Evolutionary conservation across 1,140 invertebrate species (phyloP), one percentile per base, ranked within the genome.

Genomic region (Bombus confusus): DNA sequence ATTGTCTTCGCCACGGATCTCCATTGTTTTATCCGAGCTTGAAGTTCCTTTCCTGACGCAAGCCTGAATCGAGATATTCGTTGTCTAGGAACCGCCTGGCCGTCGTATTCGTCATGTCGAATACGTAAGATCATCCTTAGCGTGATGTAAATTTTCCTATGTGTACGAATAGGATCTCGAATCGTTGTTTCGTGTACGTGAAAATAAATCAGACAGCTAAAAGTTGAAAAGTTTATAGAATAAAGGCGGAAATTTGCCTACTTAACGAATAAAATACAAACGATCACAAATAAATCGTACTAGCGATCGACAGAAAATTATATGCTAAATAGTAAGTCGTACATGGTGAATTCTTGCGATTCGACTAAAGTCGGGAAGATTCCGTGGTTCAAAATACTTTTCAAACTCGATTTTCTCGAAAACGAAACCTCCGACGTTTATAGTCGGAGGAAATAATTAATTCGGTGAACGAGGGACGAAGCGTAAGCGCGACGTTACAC

Each of bases 11-110:
- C 66, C 47, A 66, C 80, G 57, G 79, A 83, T 84, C 74, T 84
- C 81, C 85, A 86, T 84, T 86, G 85, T 84, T 83, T 86, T 86
- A 82, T 86, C 59, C 72, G 31, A 64, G 64, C 80, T 76, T 57
- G 59, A 69, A 76, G 64, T 47, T 75, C 80, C 64, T 66, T 75
- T 62, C 47, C 31, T 68, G 81, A 84, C 75, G 68, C 75, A 3
- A 84, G 41, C 39, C 80, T 78, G 74, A 64, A 84, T 86, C 74
- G 59, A 77, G 59, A 84, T 74, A 83, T 83, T 68, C 68, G 85
- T 86, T 83, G 85, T 81, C 77, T 85, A 66, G 37, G 22, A n/a
- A 37, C 37, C 47, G 28, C 66, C 73, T 47, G 8, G 13, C 39
- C n/a, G n/a, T 71, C 47, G n/a, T 22, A 39, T 78, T 43, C n/a